Percentiles rank a stretch among this genome's conserved stretches.
Conservation (phyloP, 2,888 invertebrate genomes). For the Amblyjoppa proteus region DNA sequence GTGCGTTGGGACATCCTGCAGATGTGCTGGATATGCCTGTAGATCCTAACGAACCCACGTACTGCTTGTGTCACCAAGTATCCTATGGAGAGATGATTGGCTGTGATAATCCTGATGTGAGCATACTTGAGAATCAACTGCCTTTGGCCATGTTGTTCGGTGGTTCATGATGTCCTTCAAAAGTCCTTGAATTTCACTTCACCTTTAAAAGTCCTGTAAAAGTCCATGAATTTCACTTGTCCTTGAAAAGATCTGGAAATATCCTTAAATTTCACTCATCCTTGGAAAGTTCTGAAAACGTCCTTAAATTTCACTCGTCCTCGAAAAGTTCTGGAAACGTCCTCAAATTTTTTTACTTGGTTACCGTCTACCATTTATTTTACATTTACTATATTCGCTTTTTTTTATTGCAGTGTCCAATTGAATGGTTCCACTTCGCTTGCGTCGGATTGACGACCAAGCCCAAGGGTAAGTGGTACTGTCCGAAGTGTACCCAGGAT, state of each 20-base stretch:
- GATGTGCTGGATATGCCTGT: constrained; percentile 96
- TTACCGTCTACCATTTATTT: neutral
- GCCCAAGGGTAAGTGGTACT: constrained; percentile 97
- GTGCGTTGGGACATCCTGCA: constrained; percentile 91
- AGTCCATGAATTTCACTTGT: too few relatives aligned
- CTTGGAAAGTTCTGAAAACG: too few relatives aligned
- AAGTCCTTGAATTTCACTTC: neutral
- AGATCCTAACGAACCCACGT: constrained; percentile 99
- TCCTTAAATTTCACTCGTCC: too few relatives aligned
- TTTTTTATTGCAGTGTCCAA: constrained; percentile 88
- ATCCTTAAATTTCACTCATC: too few relatives aligned
- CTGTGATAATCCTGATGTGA: constrained; percentile 96
- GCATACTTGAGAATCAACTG: constrained; percentile 73
- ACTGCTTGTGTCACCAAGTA: constrained; percentile 98
- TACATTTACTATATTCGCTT: neutral
- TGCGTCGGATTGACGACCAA: constrained; percentile 96
- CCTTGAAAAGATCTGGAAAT: too few relatives aligned
- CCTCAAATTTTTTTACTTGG: too few relatives aligned
- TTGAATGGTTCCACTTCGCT: constrained; percentile 98
- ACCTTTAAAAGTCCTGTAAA: too few relatives aligned
- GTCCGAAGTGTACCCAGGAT: constrained; percentile 88
- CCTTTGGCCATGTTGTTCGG: neutral
- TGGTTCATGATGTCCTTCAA: neutral
- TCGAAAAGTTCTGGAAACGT: too few relatives aligned
- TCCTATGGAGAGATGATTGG: constrained; percentile 99